Base-by-base conservation (phyloP, 2,797 vertebrate species). In the Argentina silus region DNA sequence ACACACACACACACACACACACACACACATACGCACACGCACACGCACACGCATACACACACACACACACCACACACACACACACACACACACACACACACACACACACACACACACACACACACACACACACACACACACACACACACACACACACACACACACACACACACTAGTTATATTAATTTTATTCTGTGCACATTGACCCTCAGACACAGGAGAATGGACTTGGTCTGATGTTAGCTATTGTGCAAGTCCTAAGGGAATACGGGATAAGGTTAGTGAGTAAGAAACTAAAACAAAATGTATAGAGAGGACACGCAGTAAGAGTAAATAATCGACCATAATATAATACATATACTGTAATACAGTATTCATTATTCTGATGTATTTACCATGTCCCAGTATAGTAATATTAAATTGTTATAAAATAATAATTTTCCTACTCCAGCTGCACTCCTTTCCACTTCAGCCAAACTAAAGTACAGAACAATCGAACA, bases 201-300 rank as follows among this genome's bases (percentile, higher is more conserved):
- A 64, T 48, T 75, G 50, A 63, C 74, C 75, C 64, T 79, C 70
- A 61, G 70, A 83, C 15, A 47, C 69, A 21, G 56, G 23, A 11
- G 12, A 60, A 6, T 60, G 57, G 19, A 19, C 11, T 78, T 84
- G 10, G 17, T 78, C 64, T 67, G 70, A 77, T 67, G 76, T 69
- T 47, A 2, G 7, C 60, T 72, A 7, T 36, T 5, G 11, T 12
- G 12, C 21, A 21, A 60, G 60, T 60, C 84, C 74, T 8, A 2
- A 51, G 66, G 72, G 75, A 67, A 67, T 73, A 21, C 59, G 81
- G 82, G 83, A 76, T 61, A 79, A 53, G 61, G 55, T 73, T 27
- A 53, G 19, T 75, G 55, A 19, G 27, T 76, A 79, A 57, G 43
- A 66, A 51, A 66, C 11, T 48, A 48, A 8, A 2, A 12, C 47